Conservation (phyloP, 2,888 invertebrate species). For the Bellardia bayeri region DNA sequence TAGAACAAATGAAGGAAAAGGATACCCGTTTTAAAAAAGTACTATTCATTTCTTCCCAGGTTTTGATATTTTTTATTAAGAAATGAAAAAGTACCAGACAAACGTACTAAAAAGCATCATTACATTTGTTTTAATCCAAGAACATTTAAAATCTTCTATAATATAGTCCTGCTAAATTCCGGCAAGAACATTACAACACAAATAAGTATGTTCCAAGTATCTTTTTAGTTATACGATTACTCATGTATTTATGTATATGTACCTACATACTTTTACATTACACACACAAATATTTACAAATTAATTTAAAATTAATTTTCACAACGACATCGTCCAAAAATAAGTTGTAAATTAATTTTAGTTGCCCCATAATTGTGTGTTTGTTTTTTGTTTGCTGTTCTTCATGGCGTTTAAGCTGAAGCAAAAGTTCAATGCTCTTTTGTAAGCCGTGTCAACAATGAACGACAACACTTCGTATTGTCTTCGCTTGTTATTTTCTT, state of each 20-base stretch:
- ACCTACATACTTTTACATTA: background rate
- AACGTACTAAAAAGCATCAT: no score
- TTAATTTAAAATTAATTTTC: slow-evolving; percentile 41
- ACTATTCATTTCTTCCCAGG: no score
- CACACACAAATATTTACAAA: slow-evolving; percentile 5
- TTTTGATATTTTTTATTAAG: no score
- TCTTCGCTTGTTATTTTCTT: slow-evolving; percentile 47
- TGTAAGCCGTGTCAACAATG: slow-evolving; percentile 71
- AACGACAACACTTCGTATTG: slow-evolving; percentile 44
- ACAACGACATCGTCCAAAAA: slow-evolving; percentile 36
- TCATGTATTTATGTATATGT: no score
- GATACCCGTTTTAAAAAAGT: no score
- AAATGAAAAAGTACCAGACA: no score
- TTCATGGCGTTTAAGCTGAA: slow-evolving; percentile 54
- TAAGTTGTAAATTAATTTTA: slow-evolving; percentile 53
- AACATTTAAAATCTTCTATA: no score
- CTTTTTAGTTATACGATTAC: no score
- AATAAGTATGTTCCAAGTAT: slow-evolving; percentile 11
- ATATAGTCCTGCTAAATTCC: no score
- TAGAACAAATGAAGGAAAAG: no score
- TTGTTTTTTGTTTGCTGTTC: slow-evolving; percentile 40
- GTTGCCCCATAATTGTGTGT: slow-evolving; percentile 48
- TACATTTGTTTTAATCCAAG: no score
- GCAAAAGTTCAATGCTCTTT: slow-evolving; percentile 72
- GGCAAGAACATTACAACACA: no score